Evolutionary conservation across 2,797 vertebrate genomes (phyloP), one percentile per base, ranked within the genome.

Genomic region (Tragopan temminckii): DNA sequence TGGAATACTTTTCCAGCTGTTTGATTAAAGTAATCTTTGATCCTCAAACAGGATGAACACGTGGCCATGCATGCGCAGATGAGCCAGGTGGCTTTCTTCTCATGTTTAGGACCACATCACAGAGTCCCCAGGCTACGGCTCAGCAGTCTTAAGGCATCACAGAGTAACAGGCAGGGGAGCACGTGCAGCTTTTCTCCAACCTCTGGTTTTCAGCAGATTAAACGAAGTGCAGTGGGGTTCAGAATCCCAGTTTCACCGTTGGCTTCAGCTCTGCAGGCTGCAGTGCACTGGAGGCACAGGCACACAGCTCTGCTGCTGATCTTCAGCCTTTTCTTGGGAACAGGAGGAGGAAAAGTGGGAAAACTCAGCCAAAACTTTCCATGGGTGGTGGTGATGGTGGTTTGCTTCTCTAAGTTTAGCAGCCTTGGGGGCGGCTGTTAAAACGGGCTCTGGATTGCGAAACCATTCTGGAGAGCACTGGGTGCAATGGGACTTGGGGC

Each of bases 391-490:
- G 15, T 50, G 46, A 3, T 88, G 75, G 21, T 59, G 86, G 50
- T 95, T 79, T 75, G 80, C 83, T 40, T 27, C 72, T 88, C 96
- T 80, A 91, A 93, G 86, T 94, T 96, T 96, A 95, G 95, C 95
- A 93, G 79, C 9, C 0, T 69, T 35, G 95, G 88, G 69, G 95
- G 96, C 77, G 92, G 94, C 13, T 61, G 86, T 95, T 92, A 94
- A 92, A 95, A 93, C 0, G 3, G 61, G 87, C 62, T 66, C 33
- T 64, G 10, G 69, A 27, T 75, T 87, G 64, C 85, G 53, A 55
- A 96, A n/a, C 40, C 7, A 13, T 27, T 70, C 80, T 64, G 85
- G 84, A 72, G 61, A 7, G 77, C 1, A 0, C 85, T 93, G 43
- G 84, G 71, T 85, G 85, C 85, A 0, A 17, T 4, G 24, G 43